These are phyloP conservation scores for Callitettix versicolor DNA, from an alignment of 1,140 invertebrate genomes.

Conservation along the genomic window DNA sequence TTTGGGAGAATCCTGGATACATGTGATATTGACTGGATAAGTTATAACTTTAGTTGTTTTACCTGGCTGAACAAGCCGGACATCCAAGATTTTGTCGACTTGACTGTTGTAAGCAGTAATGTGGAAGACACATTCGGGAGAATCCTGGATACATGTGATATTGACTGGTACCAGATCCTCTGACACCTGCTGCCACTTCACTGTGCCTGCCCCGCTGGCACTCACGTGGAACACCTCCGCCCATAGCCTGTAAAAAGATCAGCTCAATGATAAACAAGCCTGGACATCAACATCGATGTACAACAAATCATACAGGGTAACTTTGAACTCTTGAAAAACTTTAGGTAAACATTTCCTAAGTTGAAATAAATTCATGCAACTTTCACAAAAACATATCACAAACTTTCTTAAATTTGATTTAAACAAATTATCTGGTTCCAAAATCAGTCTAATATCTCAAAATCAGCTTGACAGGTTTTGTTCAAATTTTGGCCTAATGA, in stretches of 20 bases:
- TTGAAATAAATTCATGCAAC: too few relatives aligned
- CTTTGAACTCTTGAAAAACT: too few relatives aligned
- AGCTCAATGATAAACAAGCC: background rate
- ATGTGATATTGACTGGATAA: constrained; percentile 66
- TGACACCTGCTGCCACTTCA: constrained; percentile 94
- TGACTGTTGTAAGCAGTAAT: constrained; percentile 97
- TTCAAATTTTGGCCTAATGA: too few relatives aligned
- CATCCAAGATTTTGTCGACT: constrained; percentile 95
- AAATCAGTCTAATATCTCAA: too few relatives aligned
- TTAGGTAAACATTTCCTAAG: too few relatives aligned
- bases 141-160: constrained; percentile 92
- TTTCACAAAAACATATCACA: too few relatives aligned
- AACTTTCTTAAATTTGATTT: too few relatives aligned
- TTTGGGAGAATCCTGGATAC: constrained; percentile 89
- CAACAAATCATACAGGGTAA: background rate
- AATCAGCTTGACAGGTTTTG: too few relatives aligned
- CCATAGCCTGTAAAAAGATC: constrained; percentile 68
- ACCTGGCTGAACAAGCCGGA: constrained; percentile 93
- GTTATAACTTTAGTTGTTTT: constrained; percentile 25
- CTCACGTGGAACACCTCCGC: constrained; percentile 95
- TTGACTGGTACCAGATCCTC: constrained; percentile 96
- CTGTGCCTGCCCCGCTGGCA: constrained; percentile 73
- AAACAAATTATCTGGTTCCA: too few relatives aligned
- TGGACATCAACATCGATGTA: too few relatives aligned
- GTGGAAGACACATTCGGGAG: constrained; percentile 91